Percentiles rank a stretch among this genome's conserved stretches.
phyloP scores from a whole-genome alignment of 2,797 vertebrate genomes.

The Bradypodion ventrale region DNA sequence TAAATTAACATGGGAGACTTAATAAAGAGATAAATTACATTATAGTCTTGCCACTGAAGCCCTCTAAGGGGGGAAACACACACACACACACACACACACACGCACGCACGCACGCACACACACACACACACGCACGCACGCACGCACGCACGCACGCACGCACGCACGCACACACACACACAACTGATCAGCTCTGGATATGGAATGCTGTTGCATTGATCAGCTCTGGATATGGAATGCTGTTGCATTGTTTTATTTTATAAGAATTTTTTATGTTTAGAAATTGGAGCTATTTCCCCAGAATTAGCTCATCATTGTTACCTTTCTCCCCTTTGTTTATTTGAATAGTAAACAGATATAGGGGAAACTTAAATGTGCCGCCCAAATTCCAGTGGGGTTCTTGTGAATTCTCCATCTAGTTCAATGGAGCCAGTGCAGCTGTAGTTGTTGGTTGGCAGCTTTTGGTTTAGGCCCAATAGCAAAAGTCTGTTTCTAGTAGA shows the following conservation, averaged over 20 bases:
- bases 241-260: neutral
- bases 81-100: neutral
- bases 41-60: conserved; percentile 44
- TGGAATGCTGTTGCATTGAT: conserved; percentile 1
- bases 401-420: neutral
- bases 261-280: neutral
- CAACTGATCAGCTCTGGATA: conserved; percentile 9
- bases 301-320: neutral
- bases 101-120: neutral
- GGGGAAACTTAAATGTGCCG: neutral
- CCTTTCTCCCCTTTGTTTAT: neutral
- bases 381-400: neutral
- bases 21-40: conserved; percentile 59
- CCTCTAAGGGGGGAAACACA: conserved; percentile 15
- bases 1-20: conserved; percentile 57
- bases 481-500: neutral
- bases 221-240: conserved; percentile 27
- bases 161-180: neutral
- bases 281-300: conserved; percentile 15
- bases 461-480: neutral
- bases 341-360: neutral
- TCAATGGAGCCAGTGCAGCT: neutral
- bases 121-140: neutral
- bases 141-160: neutral
- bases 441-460: neutral